Evolutionary conservation across 2,888 invertebrate species (phyloP).

Genomic region (Brenthis daphne): DNA sequence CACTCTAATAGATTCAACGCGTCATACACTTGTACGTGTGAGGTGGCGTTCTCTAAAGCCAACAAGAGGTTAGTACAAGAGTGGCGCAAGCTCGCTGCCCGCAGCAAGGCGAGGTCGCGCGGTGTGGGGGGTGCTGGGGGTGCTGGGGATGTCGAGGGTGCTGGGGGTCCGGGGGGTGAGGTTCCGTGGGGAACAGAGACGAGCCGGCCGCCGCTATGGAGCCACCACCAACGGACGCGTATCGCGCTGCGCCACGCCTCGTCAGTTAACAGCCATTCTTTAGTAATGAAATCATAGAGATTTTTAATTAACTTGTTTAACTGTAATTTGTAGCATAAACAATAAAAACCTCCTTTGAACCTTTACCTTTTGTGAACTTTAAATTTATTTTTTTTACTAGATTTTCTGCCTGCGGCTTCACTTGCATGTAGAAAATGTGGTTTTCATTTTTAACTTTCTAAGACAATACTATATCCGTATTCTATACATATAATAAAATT

Average conservation of each 20-base stretch:
- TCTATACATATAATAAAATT: no score
- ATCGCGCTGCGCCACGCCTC: conserved; percentile 64
- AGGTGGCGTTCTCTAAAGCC: conserved; percentile 84
- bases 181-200: background rate
- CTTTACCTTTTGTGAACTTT: no score
- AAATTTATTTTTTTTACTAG: no score
- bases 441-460: background rate
- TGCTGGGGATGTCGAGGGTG: conserved; percentile 38
- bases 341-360: no score
- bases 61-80: conserved; percentile 79
- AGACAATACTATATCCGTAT: no score
- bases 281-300: background rate
- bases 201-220: conserved; percentile 45
- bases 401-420: no score
- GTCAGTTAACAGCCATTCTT: conserved; percentile 68
- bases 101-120: conserved; percentile 74
- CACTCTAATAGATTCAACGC: conserved; percentile 80
- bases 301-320: background rate
- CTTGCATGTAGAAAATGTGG: no score
- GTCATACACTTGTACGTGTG: conserved; percentile 81
- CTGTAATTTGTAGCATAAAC: no score
- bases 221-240: conserved; percentile 69
- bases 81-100: conserved; percentile 77
- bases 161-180: background rate
- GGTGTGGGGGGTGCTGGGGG: conserved; percentile 54